These are phyloP conservation scores for Parelbella ahira DNA, from an alignment of 2,888 invertebrate species.

Conservation along the genomic window DNA sequence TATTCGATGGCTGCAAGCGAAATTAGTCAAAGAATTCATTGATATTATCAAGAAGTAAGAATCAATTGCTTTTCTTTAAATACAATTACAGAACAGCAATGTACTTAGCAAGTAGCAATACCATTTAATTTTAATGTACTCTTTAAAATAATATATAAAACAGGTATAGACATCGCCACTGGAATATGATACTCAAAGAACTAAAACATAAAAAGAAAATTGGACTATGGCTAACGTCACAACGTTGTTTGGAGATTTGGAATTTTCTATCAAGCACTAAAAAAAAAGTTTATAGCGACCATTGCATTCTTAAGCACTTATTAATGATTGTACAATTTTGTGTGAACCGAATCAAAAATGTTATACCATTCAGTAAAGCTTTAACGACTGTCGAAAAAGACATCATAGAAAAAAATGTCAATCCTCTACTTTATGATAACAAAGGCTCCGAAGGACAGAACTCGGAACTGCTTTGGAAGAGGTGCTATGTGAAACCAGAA, in stretches of 20 bases:
- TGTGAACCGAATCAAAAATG: conserved; percentile 3
- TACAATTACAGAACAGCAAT: no score
- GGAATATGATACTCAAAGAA: conserved; percentile 63
- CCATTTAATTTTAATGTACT: no score
- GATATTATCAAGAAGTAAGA: conserved; percentile 49
- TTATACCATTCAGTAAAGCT: conserved; percentile 3
- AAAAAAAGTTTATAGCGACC: conserved; percentile 43
- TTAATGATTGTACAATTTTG: conserved; percentile 47
- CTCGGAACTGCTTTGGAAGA: conserved; percentile 34
- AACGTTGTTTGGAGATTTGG: conserved; percentile 61
- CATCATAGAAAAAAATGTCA: conserved; percentile 46
- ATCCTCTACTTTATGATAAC: conserved; percentile 41
- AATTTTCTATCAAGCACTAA: conserved; percentile 46
- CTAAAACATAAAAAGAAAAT: conserved; percentile 44
- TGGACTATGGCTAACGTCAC: conserved; percentile 53
- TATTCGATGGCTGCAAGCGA: conserved; percentile 58
- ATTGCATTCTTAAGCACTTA: conserved; percentile 45
- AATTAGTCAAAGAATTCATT: conserved; percentile 51
- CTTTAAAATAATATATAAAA: no score
- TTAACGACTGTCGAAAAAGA: conserved; percentile 43
- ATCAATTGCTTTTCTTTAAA: no score
- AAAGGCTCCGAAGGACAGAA: conserved; percentile 30
- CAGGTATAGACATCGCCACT: conserved; percentile 60
- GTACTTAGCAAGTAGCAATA: no score
- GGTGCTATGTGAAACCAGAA: conserved; percentile 52